Base-by-base conservation (phyloP, 2,113 vertebrate genomes). In the Dromas ardeola region DNA sequence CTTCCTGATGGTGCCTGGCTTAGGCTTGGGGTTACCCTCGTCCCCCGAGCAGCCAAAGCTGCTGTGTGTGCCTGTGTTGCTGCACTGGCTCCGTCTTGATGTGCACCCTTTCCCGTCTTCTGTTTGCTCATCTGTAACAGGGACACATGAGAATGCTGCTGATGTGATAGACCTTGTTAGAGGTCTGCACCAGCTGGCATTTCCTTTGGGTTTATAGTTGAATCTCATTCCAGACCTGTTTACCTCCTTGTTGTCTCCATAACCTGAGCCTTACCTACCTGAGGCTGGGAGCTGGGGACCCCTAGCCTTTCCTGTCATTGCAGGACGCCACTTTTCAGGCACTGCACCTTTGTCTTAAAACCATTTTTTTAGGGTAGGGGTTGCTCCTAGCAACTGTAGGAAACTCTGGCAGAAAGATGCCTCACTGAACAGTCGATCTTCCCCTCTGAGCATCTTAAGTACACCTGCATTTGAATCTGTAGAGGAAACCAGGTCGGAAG, bases 351-450 rank as follows among this genome's bases (percentile, higher is more conserved):
- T 36, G 52, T 21, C 14, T 53, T 55, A 45, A 69, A 49, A 26
- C 1, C 0, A 2, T 6, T 27, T 50, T 56, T 49, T 13, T 1
- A 1, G 3, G 4, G 6, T 34, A 50, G 25, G 32, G 11, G 4
- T 43, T 56, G 6, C 15, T 27, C 23, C 26, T 9, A 86, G 30
- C 13, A 81, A 86, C 55, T 89, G 7, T n/a, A 70, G 72, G 20
- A 53, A 93, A 49, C 23, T 71, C 1, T 52, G 30, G 13, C 1
- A 5, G 59, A 83, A 73, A 70, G 30, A 56, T 6, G 4, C 7
- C 10, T 81, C 36, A 61, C 12, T 47, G 18, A 63, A 38, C 8
- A 50, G 20, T 8, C 61, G 15, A 25, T 61, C 34, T 61, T 85
- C 16, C 32, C 4, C 66, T 66, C 40, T 36, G 4, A 2, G 2